A percentile compares a stretch with the other conserved stretches of the same genome.
Conservation (phyloP, 2,888 invertebrate genomes). For the Lamellibrachia satsuma region DNA sequence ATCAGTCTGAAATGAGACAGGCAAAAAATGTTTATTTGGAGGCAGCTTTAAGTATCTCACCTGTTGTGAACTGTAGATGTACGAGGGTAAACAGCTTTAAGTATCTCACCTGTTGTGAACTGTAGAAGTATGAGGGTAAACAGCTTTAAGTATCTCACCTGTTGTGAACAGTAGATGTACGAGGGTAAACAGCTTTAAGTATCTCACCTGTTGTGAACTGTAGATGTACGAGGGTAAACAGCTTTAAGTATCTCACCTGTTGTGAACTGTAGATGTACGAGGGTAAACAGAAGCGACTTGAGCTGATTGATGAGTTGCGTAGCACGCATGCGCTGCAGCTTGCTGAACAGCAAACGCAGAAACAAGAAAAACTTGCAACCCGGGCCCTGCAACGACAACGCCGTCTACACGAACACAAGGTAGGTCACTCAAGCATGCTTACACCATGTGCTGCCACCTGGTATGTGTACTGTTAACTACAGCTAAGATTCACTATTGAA, state of each 20-base stretch:
- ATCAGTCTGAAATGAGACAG: background rate
- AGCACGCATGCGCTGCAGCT: constrained; percentile 73
- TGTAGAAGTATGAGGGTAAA: constrained; percentile 76
- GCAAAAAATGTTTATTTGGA: background rate
- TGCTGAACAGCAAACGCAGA: constrained; percentile 67
- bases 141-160: constrained; percentile 63
- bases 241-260: background rate
- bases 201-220: too few relatives aligned
- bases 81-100: constrained; percentile 76
- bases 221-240: background rate
- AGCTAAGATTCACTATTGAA: too few relatives aligned
- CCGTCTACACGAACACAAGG: constrained; percentile 62
- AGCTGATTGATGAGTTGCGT: constrained; percentile 78
- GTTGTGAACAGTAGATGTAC: constrained; percentile 69
- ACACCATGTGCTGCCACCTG: background rate
- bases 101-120: background rate
- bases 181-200: constrained; percentile 76
- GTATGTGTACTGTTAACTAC: too few relatives aligned
- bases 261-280: constrained; percentile 72
- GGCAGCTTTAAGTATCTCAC: background rate
- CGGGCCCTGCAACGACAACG: constrained; percentile 62
- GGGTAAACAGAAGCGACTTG: constrained; percentile 76
- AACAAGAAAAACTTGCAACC: constrained; percentile 61
- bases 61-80: constrained; percentile 68
- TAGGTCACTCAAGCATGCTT: constrained; percentile 31